Base-by-base conservation (phyloP, 2,797 vertebrate genomes). In the Sebastes cheni region DNA sequence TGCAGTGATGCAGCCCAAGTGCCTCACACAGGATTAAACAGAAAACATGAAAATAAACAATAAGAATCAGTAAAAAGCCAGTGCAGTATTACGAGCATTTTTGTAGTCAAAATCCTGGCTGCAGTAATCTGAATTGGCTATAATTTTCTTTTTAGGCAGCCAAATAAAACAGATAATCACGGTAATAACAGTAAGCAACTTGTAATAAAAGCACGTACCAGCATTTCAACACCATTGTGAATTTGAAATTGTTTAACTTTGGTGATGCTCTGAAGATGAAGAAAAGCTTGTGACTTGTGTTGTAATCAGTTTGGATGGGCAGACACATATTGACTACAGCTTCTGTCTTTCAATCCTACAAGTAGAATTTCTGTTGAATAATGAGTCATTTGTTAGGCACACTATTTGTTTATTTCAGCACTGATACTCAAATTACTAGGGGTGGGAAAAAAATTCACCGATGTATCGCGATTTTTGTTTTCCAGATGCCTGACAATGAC, bases 141-240 rank as follows among this genome's bases (percentile, higher is more conserved):
- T 72, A 42, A 76, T 81, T 67, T 30, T 58, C 13, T 46, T 72
- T 67, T 23, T 23, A 56, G 6, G 42, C 32, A 61, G n/a, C 6
- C 27, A 30, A 55, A 30, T 22, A 29, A 20, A 69, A n/a, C 55
- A 71, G 50, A 32, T 67, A 52, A 72, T 39, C 46, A 14, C 55
- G 2, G 10, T 58, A 50, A 68, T 72, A 39, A 39, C 55, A 58
- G 14, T 29, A 4, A 72, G 56, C 16, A 60, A 66, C 20, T 14
- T 78, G 8, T 36, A 80, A 64, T 71, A 46, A 82, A 70, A 78
- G 7, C 50, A n/a, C 64, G 12, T 20, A 54, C 74, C 29, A 56
- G 23, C n/a, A 69, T 39, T 71, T 79, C 7, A 27, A 30, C 50
- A 55, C 23, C 2, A 2, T n/a, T 67, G 18, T 56, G 13, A 54